Evolutionary conservation across 2,888 invertebrate species (phyloP).

Genomic region (Limnephilus lunatus): DNA sequence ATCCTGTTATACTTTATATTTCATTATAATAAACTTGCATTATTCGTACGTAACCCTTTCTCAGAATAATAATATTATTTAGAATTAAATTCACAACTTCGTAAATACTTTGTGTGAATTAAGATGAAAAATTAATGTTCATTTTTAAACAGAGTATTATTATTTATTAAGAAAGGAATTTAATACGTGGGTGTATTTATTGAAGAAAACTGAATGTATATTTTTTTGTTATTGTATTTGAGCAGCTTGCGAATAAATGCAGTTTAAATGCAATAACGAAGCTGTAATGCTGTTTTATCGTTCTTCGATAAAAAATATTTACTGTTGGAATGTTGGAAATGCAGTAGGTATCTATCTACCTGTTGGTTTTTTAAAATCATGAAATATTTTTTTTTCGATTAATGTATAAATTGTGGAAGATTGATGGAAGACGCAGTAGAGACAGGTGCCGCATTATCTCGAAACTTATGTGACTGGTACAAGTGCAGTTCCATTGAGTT

Average conservation of each 20-base stretch:
- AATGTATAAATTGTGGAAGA: not conserved
- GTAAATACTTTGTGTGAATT: not conserved
- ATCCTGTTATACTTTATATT: conserved; percentile 20
- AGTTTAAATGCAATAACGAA: not conserved
- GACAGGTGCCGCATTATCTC: not conserved
- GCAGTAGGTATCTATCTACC: no score
- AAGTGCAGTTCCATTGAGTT: no score
- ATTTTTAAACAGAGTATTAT: not conserved
- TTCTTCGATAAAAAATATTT: not conserved
- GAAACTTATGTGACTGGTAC: no score
- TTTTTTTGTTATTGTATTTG: not conserved
- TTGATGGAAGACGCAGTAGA: not conserved
- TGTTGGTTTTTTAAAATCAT: no score
- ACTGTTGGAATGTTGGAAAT: not conserved
- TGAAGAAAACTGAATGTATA: not conserved
- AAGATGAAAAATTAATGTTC: no score
- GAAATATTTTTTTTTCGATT: no score
- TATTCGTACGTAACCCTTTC: not conserved
- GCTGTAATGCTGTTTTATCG: not conserved
- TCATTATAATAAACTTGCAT: not conserved
- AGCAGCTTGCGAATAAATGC: not conserved
- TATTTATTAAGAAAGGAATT: not conserved
- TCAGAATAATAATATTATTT: not conserved
- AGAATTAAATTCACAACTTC: not conserved
- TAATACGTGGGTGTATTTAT: not conserved